Evolutionary conservation across 2,113 vertebrate genomes (phyloP).

Genomic region (Piprites chloris): DNA sequence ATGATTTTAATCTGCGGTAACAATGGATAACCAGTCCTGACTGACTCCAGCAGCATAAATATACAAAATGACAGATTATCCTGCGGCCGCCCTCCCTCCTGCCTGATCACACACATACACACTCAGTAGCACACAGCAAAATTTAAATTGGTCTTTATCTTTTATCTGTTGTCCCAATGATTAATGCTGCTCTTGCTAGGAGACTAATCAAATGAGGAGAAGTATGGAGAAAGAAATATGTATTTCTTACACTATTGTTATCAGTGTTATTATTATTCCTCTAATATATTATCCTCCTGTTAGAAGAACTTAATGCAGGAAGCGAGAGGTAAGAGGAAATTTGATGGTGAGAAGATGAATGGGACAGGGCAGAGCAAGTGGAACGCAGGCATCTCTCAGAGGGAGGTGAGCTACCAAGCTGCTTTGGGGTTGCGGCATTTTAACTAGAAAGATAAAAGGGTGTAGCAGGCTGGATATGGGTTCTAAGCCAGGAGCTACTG

Average conservation of each 20-base stretch:
- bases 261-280: slow-evolving; percentile 70
- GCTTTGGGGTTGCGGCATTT: not conserved
- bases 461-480: not conserved
- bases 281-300: slow-evolving; percentile 62
- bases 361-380: slow-evolving; percentile 36
- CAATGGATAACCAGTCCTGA: slow-evolving; percentile 56
- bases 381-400: not conserved
- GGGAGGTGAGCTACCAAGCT: not conserved
- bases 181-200: slow-evolving; percentile 70
- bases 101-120: slow-evolving; percentile 21
- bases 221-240: slow-evolving; percentile 66
- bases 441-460: not conserved
- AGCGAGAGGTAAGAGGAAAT: slow-evolving; percentile 49
- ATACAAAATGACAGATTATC: slow-evolving; percentile 75
- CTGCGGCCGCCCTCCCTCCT: slow-evolving; percentile 26
- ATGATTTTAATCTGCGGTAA: slow-evolving; percentile 77
- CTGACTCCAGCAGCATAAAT: slow-evolving; percentile 60
- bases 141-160: slow-evolving; percentile 75
- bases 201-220: slow-evolving; percentile 54
- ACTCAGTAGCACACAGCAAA: slow-evolving; percentile 58
- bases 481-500: not conserved
- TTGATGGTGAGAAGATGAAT: slow-evolving; percentile 54
- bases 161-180: slow-evolving; percentile 66
- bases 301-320: slow-evolving; percentile 59
- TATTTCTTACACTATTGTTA: slow-evolving; percentile 65